Evolutionary conservation across 2,888 invertebrate genomes (phyloP), one percentile per base, ranked within the genome.

Genomic region (Drosophila austrosaltans): DNA sequence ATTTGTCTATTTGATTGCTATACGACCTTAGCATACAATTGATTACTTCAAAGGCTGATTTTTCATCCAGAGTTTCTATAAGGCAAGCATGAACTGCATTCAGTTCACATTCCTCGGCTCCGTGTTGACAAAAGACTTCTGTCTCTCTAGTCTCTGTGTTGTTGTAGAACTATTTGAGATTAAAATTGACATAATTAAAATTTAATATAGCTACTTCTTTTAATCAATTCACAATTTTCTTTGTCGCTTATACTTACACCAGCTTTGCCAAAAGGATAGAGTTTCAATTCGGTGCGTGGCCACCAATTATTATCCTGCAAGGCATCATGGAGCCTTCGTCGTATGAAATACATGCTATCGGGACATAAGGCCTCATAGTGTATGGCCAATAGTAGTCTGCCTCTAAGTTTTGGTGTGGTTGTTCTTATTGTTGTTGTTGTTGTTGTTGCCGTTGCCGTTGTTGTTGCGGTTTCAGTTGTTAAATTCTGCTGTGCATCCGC

Each of bases 211-310:
- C 16, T 16, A 16, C 16, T 16, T 16, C 16, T 16, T 16, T 16
- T 16, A 16, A 16, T 16, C 16, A 16, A 16, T 16, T 16, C 16
- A 16, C 16, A 16, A 16, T 16, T 16, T 16, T 16, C 16, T 16
- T 16, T 16, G 28, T 28, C 4, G 10, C 32, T 64, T 2, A 5
- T 0, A 82, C 91, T 81, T 75, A 92, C 92, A 22, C 77, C 66
- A 3, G 92, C 92, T 77, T 92, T 91, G 28, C 92, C 92, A 57
- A 90, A 92, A 1, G 92, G 92, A 66, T 92, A 88, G 6, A 92
- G 82, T 65, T 90, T 75, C 6, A 92, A 76, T 25, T 91, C 86
- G 0, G 86, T 86, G 57, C 82, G 76, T 1, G 82, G 66, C 66
- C 89, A 78, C 72, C 89, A 89, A 28, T 77, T 77, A n/a, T 89